Base-by-base conservation (phyloP, 2,888 invertebrate genomes). In the Megalurothrips usitatus region DNA sequence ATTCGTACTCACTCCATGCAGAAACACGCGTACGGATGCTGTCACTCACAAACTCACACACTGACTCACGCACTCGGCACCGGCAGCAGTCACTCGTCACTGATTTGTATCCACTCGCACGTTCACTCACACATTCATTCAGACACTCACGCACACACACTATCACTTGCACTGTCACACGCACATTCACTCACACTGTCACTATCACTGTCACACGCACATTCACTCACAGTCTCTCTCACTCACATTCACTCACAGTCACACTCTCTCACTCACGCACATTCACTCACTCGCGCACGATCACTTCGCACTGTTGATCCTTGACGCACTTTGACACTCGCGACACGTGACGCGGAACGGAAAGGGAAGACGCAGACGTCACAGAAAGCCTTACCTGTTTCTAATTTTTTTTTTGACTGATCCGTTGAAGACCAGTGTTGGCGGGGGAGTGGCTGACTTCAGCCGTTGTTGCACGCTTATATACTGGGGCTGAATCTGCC, bases 381-480 rank as follows among this genome's bases (percentile, higher is more conserved):
- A 43, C 34, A 58, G 14, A n/a, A n/a, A 6, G 34, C 10, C 68
- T 75, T 75, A 75, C 68, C 68, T 75, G 68, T 75, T 75, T 75
- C n/a, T 10, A 75, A 75, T 10, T 75, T 58, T 58, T 58, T 52
- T 52, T 68, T 75, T 75, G 68, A 75, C 68, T 75, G 68, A 75
- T 75, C 68, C 68, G 68, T 26, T 75, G 68, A 8, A 75, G 68
- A 75, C 68, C 26, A 75, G 68, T 75, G 68, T 75, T 75, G 68
- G 68, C 68, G 68, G 26, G 68, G 68, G 23, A 75, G 68, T 75
- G 68, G 68, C 68, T 75, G 68, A 75, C 68, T 75, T 75, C 68
- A 75, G 68, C 68, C 68, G 68, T 75, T 75, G 68, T 75, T 75
- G 68, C 23, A 75, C 68, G n/a, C 68, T 75, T 75, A 23, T 75